phyloP scores from a whole-genome alignment of 2,888 invertebrate species.

The Elmis aenea region DNA sequence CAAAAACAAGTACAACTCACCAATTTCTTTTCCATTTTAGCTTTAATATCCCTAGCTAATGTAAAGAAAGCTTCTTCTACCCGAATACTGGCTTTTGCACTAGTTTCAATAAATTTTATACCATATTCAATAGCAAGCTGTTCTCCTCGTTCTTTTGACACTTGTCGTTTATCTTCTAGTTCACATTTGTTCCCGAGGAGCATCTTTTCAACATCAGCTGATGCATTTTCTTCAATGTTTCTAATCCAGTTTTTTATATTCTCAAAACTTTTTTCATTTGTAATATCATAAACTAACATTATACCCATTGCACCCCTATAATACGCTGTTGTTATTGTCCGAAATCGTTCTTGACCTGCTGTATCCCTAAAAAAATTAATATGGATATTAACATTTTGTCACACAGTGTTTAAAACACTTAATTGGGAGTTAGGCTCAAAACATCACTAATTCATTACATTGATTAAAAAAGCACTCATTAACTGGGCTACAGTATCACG shows the following conservation, averaged over 20 bases:
- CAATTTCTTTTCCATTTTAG: conserved; percentile 98
- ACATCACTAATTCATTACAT: conserved; percentile 1
- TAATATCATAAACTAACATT: conserved; percentile 98
- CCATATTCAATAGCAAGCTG: conserved; percentile 96
- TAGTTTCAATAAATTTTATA: conserved; percentile 99
- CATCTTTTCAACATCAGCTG: conserved; percentile 99
- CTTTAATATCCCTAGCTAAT: conserved; percentile 94
- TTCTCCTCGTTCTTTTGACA: conserved; percentile 93
- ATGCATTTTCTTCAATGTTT: conserved; percentile 98
- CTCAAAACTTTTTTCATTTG: conserved; percentile 98
- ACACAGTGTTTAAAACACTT: conserved; percentile 39
- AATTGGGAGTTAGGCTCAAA: conserved; percentile 1
- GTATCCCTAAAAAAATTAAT: conserved; percentile 88
- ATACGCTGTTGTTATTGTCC: conserved; percentile 99
- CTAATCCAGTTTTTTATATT: conserved; percentile 99
- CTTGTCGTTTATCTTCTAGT: conserved; percentile 91
- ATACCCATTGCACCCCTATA: conserved; percentile 99
- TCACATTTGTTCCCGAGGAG: conserved; percentile 99
- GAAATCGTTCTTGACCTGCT: conserved; percentile 97
- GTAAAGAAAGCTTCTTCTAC: conserved; percentile 98
- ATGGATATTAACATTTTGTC: too few relatives aligned
- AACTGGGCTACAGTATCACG: too few relatives aligned
- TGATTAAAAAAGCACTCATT: too few relatives aligned
- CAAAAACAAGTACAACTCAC: conserved; percentile 52
- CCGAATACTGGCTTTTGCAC: conserved; percentile 96